Evolutionary conservation across 2,888 invertebrate species (phyloP), one percentile per base, ranked within the genome.

Genomic region (Drymonia ruficornis): DNA sequence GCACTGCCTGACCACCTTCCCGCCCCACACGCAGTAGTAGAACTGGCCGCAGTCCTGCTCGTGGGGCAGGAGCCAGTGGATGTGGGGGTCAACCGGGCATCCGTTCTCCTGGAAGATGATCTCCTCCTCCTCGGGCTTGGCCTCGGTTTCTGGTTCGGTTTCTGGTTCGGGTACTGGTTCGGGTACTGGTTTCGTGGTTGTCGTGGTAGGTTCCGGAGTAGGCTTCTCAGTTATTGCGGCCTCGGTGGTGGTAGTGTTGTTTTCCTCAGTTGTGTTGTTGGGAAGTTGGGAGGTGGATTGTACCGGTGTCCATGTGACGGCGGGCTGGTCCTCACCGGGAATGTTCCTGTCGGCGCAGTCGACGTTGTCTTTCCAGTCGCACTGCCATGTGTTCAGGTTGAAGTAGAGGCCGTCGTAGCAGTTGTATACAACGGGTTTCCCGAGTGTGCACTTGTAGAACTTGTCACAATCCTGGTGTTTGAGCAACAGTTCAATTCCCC

Each of bases 371-470:
- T 85, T 86, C 86, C 93, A 95, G 76, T 95, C 95, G 65, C 96
- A 96, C 64, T 93, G 89, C 76, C 77, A 78, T 13, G 77, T 88
- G 13, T 89, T 83, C 6, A 93, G 79, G 53, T 94, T 94, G 80
- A 95, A 96, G 45, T 92, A 85, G 0, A 95, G 84, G 13, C 91
- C 93, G 0, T 78, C 67, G 0, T 94, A 94, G 65, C 96, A 96
- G 0, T 75, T 72, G 71, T 94, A 93, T 65, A 94, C 94, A 1
- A 94, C 79, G 0, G 94, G 95, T 0, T 87, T 66, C 4, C 94
- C 95, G 61, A 94, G 94, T 81, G 95, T 94, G 74, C 96, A 96
- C 72, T 95, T 95, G 52, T 95, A 90, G 78, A 94, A 96, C 72
- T 93, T 95, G 54, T 94, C 86, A 74, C 96, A 96, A 50, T 93